Percentiles rank a stretch among this genome's conserved stretches.
phyloP scores from a whole-genome alignment of 2,113 vertebrate genomes.

The Hippocampus guttulatus region DNA sequence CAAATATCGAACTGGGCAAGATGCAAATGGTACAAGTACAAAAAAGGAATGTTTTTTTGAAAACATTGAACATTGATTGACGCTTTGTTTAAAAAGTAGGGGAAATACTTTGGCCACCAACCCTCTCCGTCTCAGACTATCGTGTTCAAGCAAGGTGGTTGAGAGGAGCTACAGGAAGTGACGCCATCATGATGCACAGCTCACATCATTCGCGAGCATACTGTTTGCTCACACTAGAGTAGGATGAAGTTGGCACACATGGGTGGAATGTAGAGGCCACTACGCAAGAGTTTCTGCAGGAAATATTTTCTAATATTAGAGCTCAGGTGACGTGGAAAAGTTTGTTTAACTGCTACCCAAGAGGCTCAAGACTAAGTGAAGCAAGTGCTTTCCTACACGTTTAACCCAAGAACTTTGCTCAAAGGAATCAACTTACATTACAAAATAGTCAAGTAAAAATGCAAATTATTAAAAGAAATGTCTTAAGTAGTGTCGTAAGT shows the following conservation, averaged over 20 bases:
- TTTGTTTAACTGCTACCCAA: neutral
- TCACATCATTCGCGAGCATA: neutral
- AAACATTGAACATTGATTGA: too few relatives aligned
- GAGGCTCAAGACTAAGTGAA: neutral
- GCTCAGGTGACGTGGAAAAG: neutral
- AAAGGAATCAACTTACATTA: too few relatives aligned
- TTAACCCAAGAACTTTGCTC: too few relatives aligned
- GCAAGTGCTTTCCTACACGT: neutral
- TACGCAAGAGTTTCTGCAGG: neutral
- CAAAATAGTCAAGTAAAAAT: too few relatives aligned
- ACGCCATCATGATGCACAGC: neutral
- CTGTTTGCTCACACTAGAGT: neutral
- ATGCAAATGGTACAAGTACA: too few relatives aligned
- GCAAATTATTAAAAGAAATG: too few relatives aligned
- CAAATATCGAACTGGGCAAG: too few relatives aligned
- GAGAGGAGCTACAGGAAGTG: neutral
- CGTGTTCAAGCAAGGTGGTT: neutral
- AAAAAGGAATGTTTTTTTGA: too few relatives aligned
- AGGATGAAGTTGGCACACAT: neutral
- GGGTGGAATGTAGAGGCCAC: neutral
- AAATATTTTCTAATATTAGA: neutral
- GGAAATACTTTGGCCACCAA: too few relatives aligned
- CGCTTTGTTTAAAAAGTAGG: too few relatives aligned
- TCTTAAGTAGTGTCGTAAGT: too few relatives aligned
- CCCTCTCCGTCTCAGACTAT: neutral